Evolutionary conservation across 2,797 vertebrate species (phyloP).

Genomic region (Parauchenoglanis ngamensis): DNA sequence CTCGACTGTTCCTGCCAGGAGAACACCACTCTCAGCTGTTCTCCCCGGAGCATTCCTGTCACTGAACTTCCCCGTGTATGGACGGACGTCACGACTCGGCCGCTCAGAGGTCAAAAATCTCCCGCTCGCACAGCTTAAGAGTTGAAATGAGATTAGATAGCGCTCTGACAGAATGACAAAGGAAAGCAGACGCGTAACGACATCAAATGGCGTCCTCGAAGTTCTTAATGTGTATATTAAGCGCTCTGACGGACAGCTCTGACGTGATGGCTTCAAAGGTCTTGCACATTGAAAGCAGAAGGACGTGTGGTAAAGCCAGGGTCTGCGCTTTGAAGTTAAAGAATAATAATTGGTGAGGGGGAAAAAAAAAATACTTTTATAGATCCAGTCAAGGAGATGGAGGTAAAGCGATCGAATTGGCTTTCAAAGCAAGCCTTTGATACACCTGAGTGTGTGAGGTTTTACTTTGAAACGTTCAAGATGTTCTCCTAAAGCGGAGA

Average conservation of each 20-base stretch:
- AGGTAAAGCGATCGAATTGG: conserved; percentile 48
- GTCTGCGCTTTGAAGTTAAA: conserved; percentile 45
- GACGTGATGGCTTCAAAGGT: not conserved
- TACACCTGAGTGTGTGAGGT: conserved; percentile 55
- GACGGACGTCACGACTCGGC: conserved; percentile 37
- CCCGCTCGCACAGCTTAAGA: conserved; percentile 23
- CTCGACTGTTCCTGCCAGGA: conserved; percentile 45
- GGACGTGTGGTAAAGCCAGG: conserved; percentile 1
- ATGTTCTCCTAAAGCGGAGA: conserved; percentile 33
- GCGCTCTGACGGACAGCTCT: not conserved
- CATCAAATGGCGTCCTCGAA: not conserved
- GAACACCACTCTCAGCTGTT: conserved; percentile 42
- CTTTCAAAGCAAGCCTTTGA: conserved; percentile 53
- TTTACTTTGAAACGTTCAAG: conserved; percentile 54
- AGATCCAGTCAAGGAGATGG: conserved; percentile 19
- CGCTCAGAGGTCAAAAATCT: conserved; percentile 39
- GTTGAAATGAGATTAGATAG: conserved; percentile 43
- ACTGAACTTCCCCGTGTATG: conserved; percentile 35
- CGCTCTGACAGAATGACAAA: not conserved
- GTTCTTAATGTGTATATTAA: not conserved
- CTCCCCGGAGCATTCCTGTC: conserved; percentile 49
- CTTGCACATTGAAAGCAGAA: conserved; percentile 9
- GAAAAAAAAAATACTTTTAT: not conserved
- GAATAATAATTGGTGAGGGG: conserved; percentile 31
- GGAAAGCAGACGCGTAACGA: not conserved